Evolutionary conservation across 2,797 vertebrate genomes (phyloP), one percentile per base, ranked within the genome.

Genomic region (Anas capensis): DNA sequence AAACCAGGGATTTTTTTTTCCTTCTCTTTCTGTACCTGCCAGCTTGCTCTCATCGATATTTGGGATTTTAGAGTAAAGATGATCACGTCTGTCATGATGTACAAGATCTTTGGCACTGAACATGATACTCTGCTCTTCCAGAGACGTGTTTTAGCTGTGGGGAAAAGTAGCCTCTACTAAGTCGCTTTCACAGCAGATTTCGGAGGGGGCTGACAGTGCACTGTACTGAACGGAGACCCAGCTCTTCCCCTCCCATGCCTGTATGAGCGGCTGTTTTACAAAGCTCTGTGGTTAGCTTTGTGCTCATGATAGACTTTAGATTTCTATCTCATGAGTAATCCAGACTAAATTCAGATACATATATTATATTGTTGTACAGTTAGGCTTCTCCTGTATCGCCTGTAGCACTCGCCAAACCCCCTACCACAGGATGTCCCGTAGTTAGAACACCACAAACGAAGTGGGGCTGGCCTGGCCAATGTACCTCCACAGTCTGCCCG

Each of bases 401-500:
- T 38, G 15, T 16, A 71, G n/a, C 3, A 8, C 27, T 75, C 19
- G 69, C 34, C 29, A 31, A 76, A 54, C 36, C 49, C 48, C 17
- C 20, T 60, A 78, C 14, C 0, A 0, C 1, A 0, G 17, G 42
- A 49, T 46, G 64, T 65, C 51, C 71, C 29, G 4, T 23, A 14
- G 7, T 23, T 19, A 1, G 0, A 65, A 33, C 6, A 1, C 40
- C 31, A 36, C 16, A n/a, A 49, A 18, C 8, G 9, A 75, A 16
- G 51, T 44, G n/a, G 10, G 51, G 56, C 58, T 23, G 9, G n/a
- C 54, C 38, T 13, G 15, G 38, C 26, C 53, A 38, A 33, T 10
- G 11, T 1, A 15, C 23, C n/a, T 34, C 26, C 31, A 11, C 49
- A 34, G 17, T 27, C 11, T 31, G 27, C 10, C 7, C 36, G 27